Evolutionary conservation across 2,797 vertebrate species (phyloP).

Genomic region (Spea hammondii): DNA sequence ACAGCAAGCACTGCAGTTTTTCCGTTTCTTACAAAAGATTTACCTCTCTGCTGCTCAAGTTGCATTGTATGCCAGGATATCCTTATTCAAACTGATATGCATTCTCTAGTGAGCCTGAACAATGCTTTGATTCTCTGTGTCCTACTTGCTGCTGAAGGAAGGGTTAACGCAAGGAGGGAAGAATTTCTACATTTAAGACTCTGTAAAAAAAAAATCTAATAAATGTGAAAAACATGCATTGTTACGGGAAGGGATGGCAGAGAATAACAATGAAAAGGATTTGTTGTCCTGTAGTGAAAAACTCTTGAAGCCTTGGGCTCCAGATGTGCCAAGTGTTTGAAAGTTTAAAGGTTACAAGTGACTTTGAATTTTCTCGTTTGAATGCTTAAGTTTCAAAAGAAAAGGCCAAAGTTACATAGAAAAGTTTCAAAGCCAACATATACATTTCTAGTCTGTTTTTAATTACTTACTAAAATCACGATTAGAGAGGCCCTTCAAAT

Average conservation of each 20-base stretch:
- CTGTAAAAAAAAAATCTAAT: background rate
- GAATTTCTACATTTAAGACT: background rate
- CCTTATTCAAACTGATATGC: too few species aligned
- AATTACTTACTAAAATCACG: slow-evolving; percentile 40
- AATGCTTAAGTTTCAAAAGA: slow-evolving; percentile 50
- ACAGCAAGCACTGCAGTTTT: too few species aligned
- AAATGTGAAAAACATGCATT: slow-evolving; percentile 16
- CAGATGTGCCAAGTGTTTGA: slow-evolving; percentile 43
- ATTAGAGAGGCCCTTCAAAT: slow-evolving; percentile 25
- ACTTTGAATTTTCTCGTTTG: slow-evolving; percentile 46
- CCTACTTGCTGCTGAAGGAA: background rate
- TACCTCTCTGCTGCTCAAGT: too few species aligned
- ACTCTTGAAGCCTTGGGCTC: slow-evolving; percentile 27
- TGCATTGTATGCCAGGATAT: too few species aligned
- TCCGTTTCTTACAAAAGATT: too few species aligned
- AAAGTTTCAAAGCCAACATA: slow-evolving; percentile 38
- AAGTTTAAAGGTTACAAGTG: slow-evolving; percentile 46
- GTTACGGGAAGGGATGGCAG: slow-evolving; percentile 14
- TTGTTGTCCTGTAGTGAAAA: slow-evolving; percentile 24
- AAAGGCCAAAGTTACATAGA: slow-evolving; percentile 36
- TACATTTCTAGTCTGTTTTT: slow-evolving; percentile 46
- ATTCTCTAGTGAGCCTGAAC: too few species aligned
- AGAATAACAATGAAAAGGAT: slow-evolving; percentile 37
- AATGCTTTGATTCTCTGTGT: too few species aligned
- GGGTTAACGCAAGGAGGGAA: background rate